Conservation (phyloP, 2,797 vertebrate species). For the Propithecus perrieri region DNA sequence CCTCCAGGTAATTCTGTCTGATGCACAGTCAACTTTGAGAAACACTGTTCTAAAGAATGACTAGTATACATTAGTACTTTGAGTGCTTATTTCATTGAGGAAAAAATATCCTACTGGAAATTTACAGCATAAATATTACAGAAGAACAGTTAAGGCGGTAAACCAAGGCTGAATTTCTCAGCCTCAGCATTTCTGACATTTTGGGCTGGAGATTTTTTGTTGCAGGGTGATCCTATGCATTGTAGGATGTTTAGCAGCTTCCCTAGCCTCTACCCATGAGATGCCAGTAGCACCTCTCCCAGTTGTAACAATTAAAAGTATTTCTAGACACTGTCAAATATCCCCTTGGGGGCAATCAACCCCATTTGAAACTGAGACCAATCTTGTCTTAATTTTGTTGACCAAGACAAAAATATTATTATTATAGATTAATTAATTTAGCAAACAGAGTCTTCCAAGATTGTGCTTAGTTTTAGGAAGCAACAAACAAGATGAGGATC, state of each 20-base stretch:
- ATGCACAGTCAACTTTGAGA: neutral
- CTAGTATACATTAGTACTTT: neutral
- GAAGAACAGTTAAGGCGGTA: neutral
- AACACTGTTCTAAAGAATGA: neutral
- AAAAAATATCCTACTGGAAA: neutral
- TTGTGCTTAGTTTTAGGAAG: conserved; percentile 25
- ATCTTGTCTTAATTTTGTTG: neutral
- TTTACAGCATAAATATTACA: neutral
- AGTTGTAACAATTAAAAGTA: neutral
- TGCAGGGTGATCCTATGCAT: neutral
- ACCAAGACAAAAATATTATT: conserved; percentile 4
- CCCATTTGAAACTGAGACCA: neutral
- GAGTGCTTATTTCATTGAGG: neutral
- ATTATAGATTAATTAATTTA: neutral
- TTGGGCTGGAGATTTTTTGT: neutral
- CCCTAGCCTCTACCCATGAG: neutral
- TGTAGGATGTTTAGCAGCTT: neutral
- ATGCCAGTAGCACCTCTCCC: neutral
- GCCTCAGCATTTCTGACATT: neutral
- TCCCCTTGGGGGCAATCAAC: neutral
- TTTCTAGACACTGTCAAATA: neutral
- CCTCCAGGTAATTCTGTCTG: neutral
- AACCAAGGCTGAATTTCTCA: neutral
- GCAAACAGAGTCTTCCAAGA: neutral
- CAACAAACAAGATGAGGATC: neutral